These are phyloP conservation scores for Macrobrachium nipponense DNA, from an alignment of 1,140 invertebrate species.

Conservation along the genomic window DNA sequence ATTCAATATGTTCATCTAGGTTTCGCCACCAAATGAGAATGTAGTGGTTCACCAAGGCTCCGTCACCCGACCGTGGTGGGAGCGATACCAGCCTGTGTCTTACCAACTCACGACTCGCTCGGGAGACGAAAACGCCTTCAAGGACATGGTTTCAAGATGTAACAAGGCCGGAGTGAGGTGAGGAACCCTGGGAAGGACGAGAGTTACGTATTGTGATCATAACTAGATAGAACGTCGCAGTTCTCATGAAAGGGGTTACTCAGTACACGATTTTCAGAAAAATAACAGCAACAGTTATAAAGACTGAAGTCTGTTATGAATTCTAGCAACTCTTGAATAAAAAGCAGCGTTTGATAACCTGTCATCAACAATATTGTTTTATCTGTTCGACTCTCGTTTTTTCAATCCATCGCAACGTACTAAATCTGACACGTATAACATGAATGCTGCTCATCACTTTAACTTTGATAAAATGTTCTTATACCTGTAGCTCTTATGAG, in stretches of 20 bases:
- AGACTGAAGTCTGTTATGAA: no score
- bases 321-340: no score
- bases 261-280: no score
- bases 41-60: slow-evolving; percentile 34
- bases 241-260: neutral
- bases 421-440: no score
- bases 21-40: slow-evolving; percentile 56
- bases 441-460: no score
- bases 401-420: no score
- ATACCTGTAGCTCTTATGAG: no score
- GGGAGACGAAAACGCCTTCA: slow-evolving; percentile 79
- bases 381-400: no score
- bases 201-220: neutral
- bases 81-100: slow-evolving; percentile 90
- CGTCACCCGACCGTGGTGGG: slow-evolving; percentile 77
- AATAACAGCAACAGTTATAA: no score
- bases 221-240: neutral
- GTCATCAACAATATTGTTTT: no score
- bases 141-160: slow-evolving; percentile 77
- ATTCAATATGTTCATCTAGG: slow-evolving; percentile 50
- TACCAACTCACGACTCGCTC: slow-evolving; percentile 83
- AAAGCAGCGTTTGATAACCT: no score
- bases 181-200: neutral
- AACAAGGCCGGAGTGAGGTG: slow-evolving; percentile 72
- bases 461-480: no score